Conservation (phyloP, 2,888 invertebrate species). For the Melipona bicolor region DNA sequence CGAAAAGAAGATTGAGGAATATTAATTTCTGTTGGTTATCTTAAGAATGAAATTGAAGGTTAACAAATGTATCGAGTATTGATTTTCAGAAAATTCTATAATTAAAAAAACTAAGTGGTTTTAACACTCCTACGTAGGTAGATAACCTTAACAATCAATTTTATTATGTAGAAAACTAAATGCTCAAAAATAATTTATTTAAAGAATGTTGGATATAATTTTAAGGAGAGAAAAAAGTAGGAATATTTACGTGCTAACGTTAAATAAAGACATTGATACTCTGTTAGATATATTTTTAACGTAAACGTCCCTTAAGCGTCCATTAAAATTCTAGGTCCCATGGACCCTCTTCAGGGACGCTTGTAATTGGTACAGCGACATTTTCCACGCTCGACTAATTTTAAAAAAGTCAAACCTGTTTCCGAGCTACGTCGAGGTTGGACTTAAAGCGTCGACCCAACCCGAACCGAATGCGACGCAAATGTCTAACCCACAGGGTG, state of each 20-base stretch:
- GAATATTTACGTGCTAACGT: neutral
- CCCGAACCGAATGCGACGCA: slow-evolving; percentile 7
- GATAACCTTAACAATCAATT: neutral
- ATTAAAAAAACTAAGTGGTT: too few species aligned
- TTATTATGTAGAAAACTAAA: neutral
- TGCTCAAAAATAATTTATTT: neutral
- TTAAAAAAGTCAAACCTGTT: slow-evolving; percentile 43
- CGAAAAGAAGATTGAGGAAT: neutral
- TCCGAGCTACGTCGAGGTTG: slow-evolving; percentile 12
- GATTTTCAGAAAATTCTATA: too few species aligned
- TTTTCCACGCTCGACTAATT: slow-evolving; percentile 50
- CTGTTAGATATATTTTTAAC: slow-evolving; percentile 5
- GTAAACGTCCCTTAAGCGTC: slow-evolving; percentile 27
- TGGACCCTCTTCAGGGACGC: neutral
- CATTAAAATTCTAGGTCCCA: slow-evolving; percentile 41
- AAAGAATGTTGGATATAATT: neutral
- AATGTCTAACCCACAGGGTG: slow-evolving; percentile 36
- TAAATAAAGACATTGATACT: slow-evolving; percentile 1
- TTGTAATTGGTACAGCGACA: slow-evolving; percentile 12
- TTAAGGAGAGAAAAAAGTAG: neutral
- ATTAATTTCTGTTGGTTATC: neutral
- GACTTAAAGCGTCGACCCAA: slow-evolving; percentile 21
- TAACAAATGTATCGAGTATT: too few species aligned
- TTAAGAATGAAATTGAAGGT: too few species aligned
- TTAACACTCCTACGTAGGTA: too few species aligned